Evolutionary conservation across 2,888 invertebrate species (phyloP).

Genomic region (Heliconius aoede): DNA sequence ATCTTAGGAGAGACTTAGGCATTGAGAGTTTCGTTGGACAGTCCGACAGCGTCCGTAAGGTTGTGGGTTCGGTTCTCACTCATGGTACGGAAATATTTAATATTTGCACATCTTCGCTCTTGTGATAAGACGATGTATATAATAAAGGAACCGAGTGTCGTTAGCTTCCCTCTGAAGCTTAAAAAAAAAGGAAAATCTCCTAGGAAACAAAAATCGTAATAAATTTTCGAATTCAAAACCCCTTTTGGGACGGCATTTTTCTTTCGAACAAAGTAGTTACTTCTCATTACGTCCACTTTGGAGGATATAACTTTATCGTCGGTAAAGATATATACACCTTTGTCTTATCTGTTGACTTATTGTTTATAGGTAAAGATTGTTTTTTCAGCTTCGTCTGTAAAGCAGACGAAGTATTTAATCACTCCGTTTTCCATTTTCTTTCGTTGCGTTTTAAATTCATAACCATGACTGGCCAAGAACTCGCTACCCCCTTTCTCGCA

Average conservation of each 20-base stretch:
- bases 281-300: neutral
- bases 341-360: too few relatives aligned
- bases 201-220: neutral
- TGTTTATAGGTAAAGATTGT: too few relatives aligned
- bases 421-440: neutral
- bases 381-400: neutral
- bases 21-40: too few relatives aligned
- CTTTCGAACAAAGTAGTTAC: neutral
- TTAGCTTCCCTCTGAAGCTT: neutral
- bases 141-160: neutral
- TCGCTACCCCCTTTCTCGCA: neutral
- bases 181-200: neutral
- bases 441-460: too few relatives aligned
- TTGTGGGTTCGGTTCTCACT: too few relatives aligned
- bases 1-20: too few relatives aligned
- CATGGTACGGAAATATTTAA: too few relatives aligned
- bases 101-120: too few relatives aligned
- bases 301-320: slow-evolving; percentile 5
- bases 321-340: neutral
- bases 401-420: neutral
- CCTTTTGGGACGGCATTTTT: neutral
- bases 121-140: too few relatives aligned
- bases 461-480: neutral
- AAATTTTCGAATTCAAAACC: neutral
- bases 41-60: too few relatives aligned